Evolutionary conservation across 2,888 invertebrate genomes (phyloP).

Genomic region (Caenorhabditis sp.): DNA sequence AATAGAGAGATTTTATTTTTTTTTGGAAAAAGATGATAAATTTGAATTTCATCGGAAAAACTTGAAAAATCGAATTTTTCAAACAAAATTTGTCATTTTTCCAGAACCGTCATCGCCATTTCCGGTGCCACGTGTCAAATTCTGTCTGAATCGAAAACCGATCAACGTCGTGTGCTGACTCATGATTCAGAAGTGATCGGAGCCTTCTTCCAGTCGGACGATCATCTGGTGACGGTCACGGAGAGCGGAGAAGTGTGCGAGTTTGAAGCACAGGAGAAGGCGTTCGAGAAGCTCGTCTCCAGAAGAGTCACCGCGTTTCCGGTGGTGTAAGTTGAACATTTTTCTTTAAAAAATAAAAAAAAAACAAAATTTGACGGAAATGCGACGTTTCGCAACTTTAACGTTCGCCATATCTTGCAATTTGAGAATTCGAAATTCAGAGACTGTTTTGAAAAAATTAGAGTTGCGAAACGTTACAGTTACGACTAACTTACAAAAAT

Average conservation of each 20-base stretch:
- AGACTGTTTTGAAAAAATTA: too few species aligned
- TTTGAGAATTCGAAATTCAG: too few species aligned
- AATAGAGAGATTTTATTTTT: not conserved
- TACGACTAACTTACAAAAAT: too few species aligned
- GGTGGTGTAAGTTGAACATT: conserved; percentile 58
- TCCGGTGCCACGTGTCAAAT: conserved; percentile 29
- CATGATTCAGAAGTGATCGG: conserved; percentile 56
- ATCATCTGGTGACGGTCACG: conserved; percentile 61
- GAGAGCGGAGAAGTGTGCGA: conserved; percentile 56
- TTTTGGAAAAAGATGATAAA: too few species aligned
- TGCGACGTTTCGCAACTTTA: not conserved
- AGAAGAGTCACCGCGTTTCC: conserved; percentile 61
- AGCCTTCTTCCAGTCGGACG: conserved; percentile 38
- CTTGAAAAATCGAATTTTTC: not conserved
- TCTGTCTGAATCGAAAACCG: conserved; percentile 8
- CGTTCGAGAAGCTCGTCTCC: conserved; percentile 34
- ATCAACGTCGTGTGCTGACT: conserved; percentile 1
- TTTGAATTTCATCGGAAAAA: not conserved
- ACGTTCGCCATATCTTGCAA: too few species aligned
- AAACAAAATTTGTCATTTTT: not conserved
- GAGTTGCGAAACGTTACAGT: too few species aligned
- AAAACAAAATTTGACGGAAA: not conserved
- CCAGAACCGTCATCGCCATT: conserved; percentile 33
- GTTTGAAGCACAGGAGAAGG: conserved; percentile 26
- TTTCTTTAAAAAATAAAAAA: not conserved